Conservation (phyloP, 2,797 vertebrate species). For the Dendrocincla fuliginosa region DNA sequence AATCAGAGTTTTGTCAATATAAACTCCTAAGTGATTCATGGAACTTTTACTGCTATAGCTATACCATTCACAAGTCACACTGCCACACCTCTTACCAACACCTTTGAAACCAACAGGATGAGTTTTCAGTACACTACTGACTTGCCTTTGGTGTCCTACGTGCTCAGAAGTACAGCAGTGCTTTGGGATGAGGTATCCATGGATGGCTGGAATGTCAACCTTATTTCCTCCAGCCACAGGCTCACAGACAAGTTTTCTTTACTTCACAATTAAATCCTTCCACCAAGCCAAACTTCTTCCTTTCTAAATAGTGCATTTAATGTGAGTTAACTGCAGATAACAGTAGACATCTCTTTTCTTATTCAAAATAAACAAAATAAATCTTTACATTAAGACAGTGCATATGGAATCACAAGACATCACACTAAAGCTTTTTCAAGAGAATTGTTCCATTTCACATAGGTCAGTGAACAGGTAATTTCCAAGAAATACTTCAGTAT, state of each 20-base stretch:
- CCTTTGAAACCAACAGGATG: background rate
- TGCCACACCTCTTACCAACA: background rate
- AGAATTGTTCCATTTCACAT: background rate
- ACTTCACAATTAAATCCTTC: background rate
- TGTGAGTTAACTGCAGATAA: background rate
- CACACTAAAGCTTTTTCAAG: background rate
- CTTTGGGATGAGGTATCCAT: accelerated
- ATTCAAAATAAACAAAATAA: background rate
- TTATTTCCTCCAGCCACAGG: background rate
- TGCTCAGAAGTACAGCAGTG: background rate
- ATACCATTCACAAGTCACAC: background rate
- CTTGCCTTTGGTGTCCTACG: background rate
- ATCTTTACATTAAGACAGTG: background rate
- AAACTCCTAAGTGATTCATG: background rate
- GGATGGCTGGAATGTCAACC: accelerated
- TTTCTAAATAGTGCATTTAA: background rate
- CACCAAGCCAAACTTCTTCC: background rate
- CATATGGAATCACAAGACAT: background rate
- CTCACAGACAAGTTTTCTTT: background rate
- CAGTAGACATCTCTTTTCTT: background rate
- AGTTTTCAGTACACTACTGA: background rate
- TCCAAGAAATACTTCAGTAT: background rate
- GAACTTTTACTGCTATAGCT: background rate
- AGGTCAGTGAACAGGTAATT: background rate
- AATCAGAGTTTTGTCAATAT: background rate